Percentiles rank a stretch among this genome's conserved stretches.
Conservation (phyloP, 2,113 vertebrate genomes). For the Excalfactoria chinensis region DNA sequence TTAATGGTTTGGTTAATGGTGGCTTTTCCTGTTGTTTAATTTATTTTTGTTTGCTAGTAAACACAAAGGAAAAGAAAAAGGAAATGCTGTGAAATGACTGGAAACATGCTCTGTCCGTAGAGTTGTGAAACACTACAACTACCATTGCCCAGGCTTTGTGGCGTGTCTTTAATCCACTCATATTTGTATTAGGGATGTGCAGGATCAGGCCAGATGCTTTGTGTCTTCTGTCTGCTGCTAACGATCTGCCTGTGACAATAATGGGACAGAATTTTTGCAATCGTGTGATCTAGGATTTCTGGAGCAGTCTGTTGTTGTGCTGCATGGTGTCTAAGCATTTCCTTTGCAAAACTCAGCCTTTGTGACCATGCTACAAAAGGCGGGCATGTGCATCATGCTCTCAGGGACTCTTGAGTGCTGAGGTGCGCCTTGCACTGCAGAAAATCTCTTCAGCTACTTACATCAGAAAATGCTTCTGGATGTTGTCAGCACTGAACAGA, state of each 20-base stretch:
- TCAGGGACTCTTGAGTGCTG: background rate
- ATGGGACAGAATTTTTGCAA: background rate
- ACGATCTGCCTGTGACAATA: background rate
- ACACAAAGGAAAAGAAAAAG: background rate
- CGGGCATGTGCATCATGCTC: background rate
- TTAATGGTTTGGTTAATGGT: background rate
- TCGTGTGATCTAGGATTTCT: background rate
- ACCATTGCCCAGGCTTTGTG: background rate
- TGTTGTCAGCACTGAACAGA: background rate
- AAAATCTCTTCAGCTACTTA: background rate
- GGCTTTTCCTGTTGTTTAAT: background rate
- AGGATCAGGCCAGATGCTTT: background rate
- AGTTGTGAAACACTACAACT: background rate
- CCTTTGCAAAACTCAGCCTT: background rate
- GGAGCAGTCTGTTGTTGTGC: background rate
- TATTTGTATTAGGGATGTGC: background rate
- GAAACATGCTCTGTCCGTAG: background rate
- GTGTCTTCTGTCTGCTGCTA: background rate
- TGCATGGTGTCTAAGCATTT: background rate
- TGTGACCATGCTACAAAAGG: fast-evolving
- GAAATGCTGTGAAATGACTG: background rate
- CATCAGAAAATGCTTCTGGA: background rate
- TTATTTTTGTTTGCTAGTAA: background rate
- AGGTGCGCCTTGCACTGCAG: background rate
- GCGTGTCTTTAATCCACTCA: background rate